Base-by-base conservation (phyloP, 2,888 invertebrate species). In the Drosophila anomelani region DNA sequence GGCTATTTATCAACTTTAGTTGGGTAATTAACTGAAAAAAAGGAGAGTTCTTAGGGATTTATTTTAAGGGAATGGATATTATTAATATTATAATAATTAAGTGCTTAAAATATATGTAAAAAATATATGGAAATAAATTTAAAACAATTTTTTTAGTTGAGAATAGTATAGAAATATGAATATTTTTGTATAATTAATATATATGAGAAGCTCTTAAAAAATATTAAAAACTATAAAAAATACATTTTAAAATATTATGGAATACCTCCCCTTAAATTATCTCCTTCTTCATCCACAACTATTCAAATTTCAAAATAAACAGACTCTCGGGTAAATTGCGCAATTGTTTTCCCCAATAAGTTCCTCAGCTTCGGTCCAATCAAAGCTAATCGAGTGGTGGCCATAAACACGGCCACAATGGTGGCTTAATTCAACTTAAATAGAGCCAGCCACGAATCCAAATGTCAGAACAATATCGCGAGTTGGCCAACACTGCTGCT, bases 381-480 rank as follows among this genome's bases (percentile, higher is more conserved):
- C 63, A 32, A 47, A 32, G 20, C 15, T 63, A 63, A 63, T 49
- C 47, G 63, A 62, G 23, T 47, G 23, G 63, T 47, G 46, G 62
- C 62, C 63, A 61, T 47, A 62, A 47, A 47, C 63, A 39, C 32
- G 36, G 29, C 57, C 57, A 38, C 56, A 60, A 20, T 41, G 56
- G 39, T 56, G 57, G 56, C 68, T 36, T 38, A 39, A 39, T 43
- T 32, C 46, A 23, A 66, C 54, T 51, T 17, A 43, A 55, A 68
- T 47, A 68, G 47, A 55, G 55, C 53, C 54, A 68, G 4, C 54
- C 54, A 38, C 17, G 32, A 47, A 20, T 34, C 23, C 39, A 68
- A 67, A 54, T 55, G 69, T 67, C 68, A 67, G 68, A 67, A 67
- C 67, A 67, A 67, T 68, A 68, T 44, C 34, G 67, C 68, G 39